Evolutionary conservation across 2,888 invertebrate species (phyloP).

Genomic region (Campoletis raptor): DNA sequence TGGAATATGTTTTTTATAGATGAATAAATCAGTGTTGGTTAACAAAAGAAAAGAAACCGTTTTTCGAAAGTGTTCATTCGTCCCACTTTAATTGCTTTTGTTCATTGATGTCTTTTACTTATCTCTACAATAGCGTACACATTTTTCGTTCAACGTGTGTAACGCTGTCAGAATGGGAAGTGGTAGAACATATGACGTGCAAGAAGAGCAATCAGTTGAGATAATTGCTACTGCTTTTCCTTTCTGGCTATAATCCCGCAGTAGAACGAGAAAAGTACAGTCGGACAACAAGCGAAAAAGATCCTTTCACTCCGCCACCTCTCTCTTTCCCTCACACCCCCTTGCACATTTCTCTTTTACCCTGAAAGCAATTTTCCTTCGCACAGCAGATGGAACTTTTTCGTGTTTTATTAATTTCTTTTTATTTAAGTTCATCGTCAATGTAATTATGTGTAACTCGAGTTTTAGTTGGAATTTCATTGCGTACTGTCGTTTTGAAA

Average conservation of each 20-base stretch:
- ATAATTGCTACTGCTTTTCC: conserved; percentile 56
- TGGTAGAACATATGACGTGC: conserved; percentile 49
- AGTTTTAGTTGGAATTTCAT: conserved; percentile 9
- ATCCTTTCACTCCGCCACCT: conserved; percentile 45
- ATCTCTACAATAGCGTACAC: conserved; percentile 18
- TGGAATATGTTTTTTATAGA: background rate
- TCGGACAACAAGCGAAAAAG: conserved; percentile 62
- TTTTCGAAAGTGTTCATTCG: conserved; percentile 22
- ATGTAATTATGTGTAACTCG: conserved; percentile 41
- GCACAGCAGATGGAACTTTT: conserved; percentile 22
- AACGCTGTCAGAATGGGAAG: background rate
- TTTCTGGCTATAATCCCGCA: conserved; percentile 37
- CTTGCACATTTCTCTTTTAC: conserved; percentile 46
- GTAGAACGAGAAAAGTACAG: conserved; percentile 59
- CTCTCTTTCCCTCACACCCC: conserved; percentile 48
- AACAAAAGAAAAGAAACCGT: background rate
- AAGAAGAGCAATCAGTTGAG: conserved; percentile 67
- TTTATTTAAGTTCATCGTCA: conserved; percentile 18
- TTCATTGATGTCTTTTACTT: conserved; percentile 37
- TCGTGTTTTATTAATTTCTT: conserved; percentile 7
- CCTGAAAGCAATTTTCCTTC: conserved; percentile 64
- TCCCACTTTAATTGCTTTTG: conserved; percentile 43
- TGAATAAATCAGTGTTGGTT: conserved; percentile 5
- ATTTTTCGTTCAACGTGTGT: background rate
- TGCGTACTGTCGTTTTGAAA: background rate